Percentiles rank a stretch among this genome's conserved stretches.
These are phyloP conservation scores for Clivina fossor DNA, from an alignment of 2,888 invertebrate species.

Conservation along the genomic window DNA sequence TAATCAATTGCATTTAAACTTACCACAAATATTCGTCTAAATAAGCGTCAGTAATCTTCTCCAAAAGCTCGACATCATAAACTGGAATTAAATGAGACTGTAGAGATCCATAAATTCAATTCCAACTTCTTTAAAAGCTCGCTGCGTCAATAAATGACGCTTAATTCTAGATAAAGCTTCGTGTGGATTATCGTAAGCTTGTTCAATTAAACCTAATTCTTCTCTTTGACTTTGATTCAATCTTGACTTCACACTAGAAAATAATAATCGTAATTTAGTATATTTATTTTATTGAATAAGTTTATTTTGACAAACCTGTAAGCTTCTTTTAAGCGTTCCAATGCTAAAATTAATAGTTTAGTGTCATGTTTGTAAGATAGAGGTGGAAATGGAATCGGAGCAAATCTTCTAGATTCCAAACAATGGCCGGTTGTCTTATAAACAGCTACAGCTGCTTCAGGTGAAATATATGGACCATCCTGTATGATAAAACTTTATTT, in stretches of 20 bases:
- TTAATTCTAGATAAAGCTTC: slow-evolving; percentile 98
- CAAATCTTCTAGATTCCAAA: slow-evolving; percentile 97
- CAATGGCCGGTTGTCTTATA: slow-evolving; percentile 99
- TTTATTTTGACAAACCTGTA: slow-evolving; percentile 61
- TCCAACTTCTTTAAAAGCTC: slow-evolving; percentile 97
- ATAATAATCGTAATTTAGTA: slow-evolving; percentile 29
- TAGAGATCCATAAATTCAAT: slow-evolving; percentile 99
- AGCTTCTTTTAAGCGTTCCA: slow-evolving; percentile 96
- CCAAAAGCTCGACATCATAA: slow-evolving; percentile 97
- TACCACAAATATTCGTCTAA: slow-evolving; percentile 97
- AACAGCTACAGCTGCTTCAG: slow-evolving; percentile 99
- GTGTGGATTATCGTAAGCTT: slow-evolving; percentile 99
- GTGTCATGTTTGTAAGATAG: slow-evolving; percentile 99
- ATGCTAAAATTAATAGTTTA: slow-evolving; percentile 91
- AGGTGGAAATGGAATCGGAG: slow-evolving; percentile 99
- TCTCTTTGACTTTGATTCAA: slow-evolving; percentile 98
- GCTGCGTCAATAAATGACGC: slow-evolving; percentile 95
- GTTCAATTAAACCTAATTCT: slow-evolving; percentile 96
- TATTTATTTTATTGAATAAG: slow-evolving; percentile 4
- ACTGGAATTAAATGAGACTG: slow-evolving; percentile 98
- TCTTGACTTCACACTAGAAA: slow-evolving; percentile 85
- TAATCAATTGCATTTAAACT: too few relatives aligned
- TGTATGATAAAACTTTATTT: too few relatives aligned
- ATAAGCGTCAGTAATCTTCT: slow-evolving; percentile 99
- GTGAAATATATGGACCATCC: slow-evolving; percentile 99